These are phyloP conservation scores for Antechinus stuartii DNA, from an alignment of 2,113 vertebrate genomes.

Conservation along the genomic window DNA sequence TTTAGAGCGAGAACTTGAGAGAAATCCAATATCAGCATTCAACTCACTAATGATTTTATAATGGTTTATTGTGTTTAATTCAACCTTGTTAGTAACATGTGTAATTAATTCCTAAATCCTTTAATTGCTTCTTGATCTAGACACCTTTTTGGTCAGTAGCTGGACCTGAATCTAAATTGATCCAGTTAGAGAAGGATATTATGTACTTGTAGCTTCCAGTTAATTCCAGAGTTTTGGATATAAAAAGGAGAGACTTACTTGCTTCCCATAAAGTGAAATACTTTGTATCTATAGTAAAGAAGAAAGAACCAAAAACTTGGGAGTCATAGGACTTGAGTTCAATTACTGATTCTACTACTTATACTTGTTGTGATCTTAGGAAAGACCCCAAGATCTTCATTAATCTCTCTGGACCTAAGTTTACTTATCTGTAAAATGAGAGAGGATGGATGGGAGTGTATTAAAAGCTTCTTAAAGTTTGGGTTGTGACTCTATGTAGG, in stretches of 20 bases:
- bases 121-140: slow-evolving; percentile 57
- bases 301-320: neutral
- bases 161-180: slow-evolving; percentile 56
- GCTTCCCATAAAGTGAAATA: slow-evolving; percentile 32
- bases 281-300: neutral
- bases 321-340: neutral
- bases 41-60: slow-evolving; percentile 52
- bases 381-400: neutral
- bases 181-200: slow-evolving; percentile 50
- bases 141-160: slow-evolving; percentile 50
- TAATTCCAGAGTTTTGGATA: slow-evolving; percentile 42
- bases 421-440: neutral
- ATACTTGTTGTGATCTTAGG: neutral
- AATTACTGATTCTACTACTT: neutral
- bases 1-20: slow-evolving; percentile 39
- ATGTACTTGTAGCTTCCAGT: slow-evolving; percentile 36
- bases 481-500: no score
- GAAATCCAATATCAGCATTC: slow-evolving; percentile 47
- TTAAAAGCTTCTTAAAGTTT: no score
- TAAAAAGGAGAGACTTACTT: slow-evolving; percentile 27
- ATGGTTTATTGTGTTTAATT: slow-evolving; percentile 33
- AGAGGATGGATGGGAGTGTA: no score
- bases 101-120: slow-evolving; percentile 58
- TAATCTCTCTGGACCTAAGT: neutral
- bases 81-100: slow-evolving; percentile 53